A percentile compares a stretch with the other conserved stretches of the same genome.
These are phyloP conservation scores for Zosterops japonicus DNA, from an alignment of 2,113 vertebrate genomes.

Conservation along the genomic window DNA sequence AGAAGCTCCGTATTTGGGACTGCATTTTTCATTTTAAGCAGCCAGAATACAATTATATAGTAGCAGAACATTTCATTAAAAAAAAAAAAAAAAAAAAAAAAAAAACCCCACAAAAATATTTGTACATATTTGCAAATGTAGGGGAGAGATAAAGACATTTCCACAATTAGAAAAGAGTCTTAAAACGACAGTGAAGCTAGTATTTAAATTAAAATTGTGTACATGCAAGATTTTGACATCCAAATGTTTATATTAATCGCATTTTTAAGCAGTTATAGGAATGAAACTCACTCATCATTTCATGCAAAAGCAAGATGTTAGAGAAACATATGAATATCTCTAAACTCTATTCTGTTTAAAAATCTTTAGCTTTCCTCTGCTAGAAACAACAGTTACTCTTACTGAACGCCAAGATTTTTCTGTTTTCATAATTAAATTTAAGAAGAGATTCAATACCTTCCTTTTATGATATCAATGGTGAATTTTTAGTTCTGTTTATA, in stretches of 20 bases:
- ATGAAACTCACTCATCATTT: not conserved
- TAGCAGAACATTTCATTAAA: not conserved
- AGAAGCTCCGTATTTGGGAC: not conserved
- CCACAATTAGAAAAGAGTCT: not conserved
- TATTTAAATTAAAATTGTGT: not conserved
- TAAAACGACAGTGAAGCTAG: not conserved
- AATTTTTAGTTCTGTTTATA: not conserved
- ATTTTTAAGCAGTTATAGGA: not conserved
- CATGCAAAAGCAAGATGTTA: not conserved
- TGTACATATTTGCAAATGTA: not conserved
- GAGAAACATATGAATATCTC: not conserved
- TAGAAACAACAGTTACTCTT: not conserved
- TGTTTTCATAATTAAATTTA: not conserved
- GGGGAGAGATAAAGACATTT: not conserved
- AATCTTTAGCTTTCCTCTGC: not conserved
- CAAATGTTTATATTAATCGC: not conserved
- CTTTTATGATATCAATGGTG: not conserved
- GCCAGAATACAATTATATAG: not conserved
- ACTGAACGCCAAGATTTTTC: not conserved
- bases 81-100: no score
- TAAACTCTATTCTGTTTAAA: not conserved
- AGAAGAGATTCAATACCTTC: not conserved
- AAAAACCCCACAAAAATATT: not conserved
- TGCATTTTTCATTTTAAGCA: not conserved
- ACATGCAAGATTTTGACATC: not conserved